Conservation (phyloP, 2,888 invertebrate species). For the Lepetodrilus schrolli region DNA sequence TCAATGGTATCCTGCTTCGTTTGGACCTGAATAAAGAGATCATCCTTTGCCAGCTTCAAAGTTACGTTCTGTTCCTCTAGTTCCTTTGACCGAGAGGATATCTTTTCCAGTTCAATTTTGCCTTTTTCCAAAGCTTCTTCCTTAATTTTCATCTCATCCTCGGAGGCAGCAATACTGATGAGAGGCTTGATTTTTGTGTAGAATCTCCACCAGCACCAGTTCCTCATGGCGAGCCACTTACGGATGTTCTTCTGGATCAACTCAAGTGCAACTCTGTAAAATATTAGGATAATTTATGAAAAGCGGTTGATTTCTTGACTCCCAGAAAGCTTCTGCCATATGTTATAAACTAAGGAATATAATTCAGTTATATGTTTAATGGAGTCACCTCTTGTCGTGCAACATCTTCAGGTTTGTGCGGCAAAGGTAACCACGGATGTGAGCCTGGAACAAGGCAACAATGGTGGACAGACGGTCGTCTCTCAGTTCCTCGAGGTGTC, state of each 20-base stretch:
- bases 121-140: slow-evolving; percentile 97
- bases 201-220: slow-evolving; percentile 99
- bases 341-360: no score
- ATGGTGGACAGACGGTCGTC: slow-evolving; percentile 98
- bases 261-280: slow-evolving; percentile 88
- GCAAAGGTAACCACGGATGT: slow-evolving; percentile 88
- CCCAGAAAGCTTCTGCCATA: no score
- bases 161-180: slow-evolving; percentile 98
- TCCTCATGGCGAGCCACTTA: slow-evolving; percentile 98
- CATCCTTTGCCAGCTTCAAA: slow-evolving; percentile 94
- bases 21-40: slow-evolving; percentile 89
- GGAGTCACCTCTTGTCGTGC: slow-evolving; percentile 91
- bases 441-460: slow-evolving; percentile 92
- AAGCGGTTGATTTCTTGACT: no score
- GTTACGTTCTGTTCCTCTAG: slow-evolving; percentile 94
- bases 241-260: slow-evolving; percentile 99
- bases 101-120: slow-evolving; percentile 93
- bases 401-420: slow-evolving; percentile 92
- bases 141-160: slow-evolving; percentile 97
- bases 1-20: slow-evolving; percentile 92
- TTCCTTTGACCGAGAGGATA: slow-evolving; percentile 97
- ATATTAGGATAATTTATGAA: not conserved
- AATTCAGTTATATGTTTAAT: not conserved
- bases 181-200: slow-evolving; percentile 87
- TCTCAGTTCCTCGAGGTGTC: slow-evolving; percentile 99